Conservation (phyloP, 2,113 vertebrate species). For the Triplophysa tibetana region DNA sequence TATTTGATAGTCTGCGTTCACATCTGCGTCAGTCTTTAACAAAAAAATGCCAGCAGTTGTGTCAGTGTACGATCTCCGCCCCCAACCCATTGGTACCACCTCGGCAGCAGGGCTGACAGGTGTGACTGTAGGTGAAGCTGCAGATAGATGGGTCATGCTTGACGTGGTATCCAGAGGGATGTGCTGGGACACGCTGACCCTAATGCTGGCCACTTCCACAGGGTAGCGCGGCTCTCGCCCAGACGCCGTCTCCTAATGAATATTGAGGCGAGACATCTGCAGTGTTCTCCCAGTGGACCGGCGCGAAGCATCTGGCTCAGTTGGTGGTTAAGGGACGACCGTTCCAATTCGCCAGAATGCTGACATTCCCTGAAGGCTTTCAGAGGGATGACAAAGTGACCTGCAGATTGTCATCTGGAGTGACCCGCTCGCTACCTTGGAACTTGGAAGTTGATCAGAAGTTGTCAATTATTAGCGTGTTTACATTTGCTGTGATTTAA, state of each 20-base stretch:
- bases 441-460: slow-evolving; percentile 12
- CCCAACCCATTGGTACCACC: not conserved
- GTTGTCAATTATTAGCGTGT: not conserved
- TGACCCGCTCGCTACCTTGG: not conserved
- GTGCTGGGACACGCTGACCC: slow-evolving; percentile 6
- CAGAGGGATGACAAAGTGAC: slow-evolving; percentile 33
- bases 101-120: slow-evolving; percentile 5
- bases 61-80: not conserved
- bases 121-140: slow-evolving; percentile 27
- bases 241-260: slow-evolving; percentile 20
- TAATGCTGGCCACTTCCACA: slow-evolving; percentile 18
- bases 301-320: slow-evolving; percentile 20
- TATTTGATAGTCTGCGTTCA: not conserved
- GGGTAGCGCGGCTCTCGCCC: not conserved
- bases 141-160: slow-evolving; percentile 13
- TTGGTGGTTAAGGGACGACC: not conserved
- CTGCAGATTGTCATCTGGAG: not conserved
- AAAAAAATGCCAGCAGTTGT: not conserved
- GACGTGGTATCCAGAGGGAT: not conserved
- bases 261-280: slow-evolving; percentile 40
- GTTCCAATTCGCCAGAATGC: not conserved
- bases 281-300: slow-evolving; percentile 21
- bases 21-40: not conserved
- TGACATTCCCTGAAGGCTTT: not conserved
- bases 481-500: not conserved